Evolutionary conservation across 2,888 invertebrate genomes (phyloP).

Genomic region (Ceratothoa steindachneri): DNA sequence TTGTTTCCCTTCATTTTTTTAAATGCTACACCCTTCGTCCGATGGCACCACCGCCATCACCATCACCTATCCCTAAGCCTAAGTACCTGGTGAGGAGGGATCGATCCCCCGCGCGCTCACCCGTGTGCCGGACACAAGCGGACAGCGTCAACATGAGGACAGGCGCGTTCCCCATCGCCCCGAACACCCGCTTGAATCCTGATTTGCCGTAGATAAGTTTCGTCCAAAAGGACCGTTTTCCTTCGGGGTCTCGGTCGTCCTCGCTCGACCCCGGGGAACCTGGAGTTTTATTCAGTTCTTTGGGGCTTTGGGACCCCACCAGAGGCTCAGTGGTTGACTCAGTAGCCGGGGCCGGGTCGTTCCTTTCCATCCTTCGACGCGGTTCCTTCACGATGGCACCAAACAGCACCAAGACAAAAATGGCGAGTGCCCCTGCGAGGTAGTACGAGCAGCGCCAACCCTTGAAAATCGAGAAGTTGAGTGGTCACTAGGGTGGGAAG

Average conservation of each 20-base stretch:
- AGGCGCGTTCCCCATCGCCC: conserved; percentile 3
- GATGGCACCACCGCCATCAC: no score
- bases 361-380: conserved; percentile 20
- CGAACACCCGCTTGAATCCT: conserved; percentile 10
- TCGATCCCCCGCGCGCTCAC: conserved; percentile 22
- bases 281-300: background rate
- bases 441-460: conserved; percentile 55
- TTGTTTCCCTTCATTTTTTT: no score
- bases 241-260: background rate
- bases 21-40: no score
- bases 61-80: no score
- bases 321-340: background rate
- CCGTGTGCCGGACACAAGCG: conserved; percentile 42
- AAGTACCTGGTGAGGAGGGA: no score
- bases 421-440: conserved; percentile 54
- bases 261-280: background rate
- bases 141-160: conserved; percentile 27
- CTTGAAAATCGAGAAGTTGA: conserved; percentile 46
- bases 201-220: background rate
- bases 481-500: background rate
- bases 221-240: background rate
- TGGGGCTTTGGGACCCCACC: background rate
- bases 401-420: conserved; percentile 52
- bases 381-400: conserved; percentile 53
- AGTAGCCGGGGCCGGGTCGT: background rate